Percentiles rank a stretch among this genome's conserved stretches.
These are phyloP conservation scores for Neotragus pygmaeus DNA, from an alignment of 2,113 vertebrate species.

Conservation along the genomic window DNA sequence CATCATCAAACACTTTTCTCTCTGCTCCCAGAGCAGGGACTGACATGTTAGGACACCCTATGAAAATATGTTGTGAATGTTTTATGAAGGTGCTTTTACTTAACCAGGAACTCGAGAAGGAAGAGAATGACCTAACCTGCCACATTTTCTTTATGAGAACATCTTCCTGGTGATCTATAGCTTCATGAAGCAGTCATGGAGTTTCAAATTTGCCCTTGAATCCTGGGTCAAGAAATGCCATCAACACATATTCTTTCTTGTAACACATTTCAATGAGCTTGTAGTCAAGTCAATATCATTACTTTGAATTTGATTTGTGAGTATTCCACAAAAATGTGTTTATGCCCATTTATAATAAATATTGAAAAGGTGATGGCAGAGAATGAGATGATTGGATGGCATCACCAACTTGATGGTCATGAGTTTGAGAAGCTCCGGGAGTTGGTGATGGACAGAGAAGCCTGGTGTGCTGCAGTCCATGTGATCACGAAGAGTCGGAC, in stretches of 20 bases:
- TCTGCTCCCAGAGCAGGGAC: not conserved
- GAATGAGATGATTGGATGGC: not conserved
- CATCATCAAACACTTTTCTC: not conserved
- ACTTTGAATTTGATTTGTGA: slow-evolving; percentile 70
- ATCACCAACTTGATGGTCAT: not conserved
- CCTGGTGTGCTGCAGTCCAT: not conserved
- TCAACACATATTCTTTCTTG: slow-evolving; percentile 46
- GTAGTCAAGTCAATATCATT: slow-evolving; percentile 42
- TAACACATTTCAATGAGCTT: slow-evolving; percentile 56
- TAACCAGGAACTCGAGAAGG: slow-evolving; percentile 41
- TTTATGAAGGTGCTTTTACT: slow-evolving; percentile 58
- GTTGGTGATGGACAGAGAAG: not conserved
- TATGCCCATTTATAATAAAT: not conserved
- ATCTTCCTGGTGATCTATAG: slow-evolving; percentile 66
- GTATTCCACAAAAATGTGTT: slow-evolving; percentile 50
- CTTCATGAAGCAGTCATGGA: slow-evolving; percentile 60
- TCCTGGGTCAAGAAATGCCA: slow-evolving; percentile 62
- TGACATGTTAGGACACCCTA: not conserved
- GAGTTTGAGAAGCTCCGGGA: not conserved
- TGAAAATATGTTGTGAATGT: slow-evolving; percentile 31
- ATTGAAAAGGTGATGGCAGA: accelerated
- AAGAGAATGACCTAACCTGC: slow-evolving; percentile 68
- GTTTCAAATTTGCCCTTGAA: slow-evolving; percentile 66
- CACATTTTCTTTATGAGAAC: slow-evolving; percentile 72
- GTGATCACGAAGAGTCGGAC: not conserved